Evolutionary conservation across 2,113 vertebrate species (phyloP).

Genomic region (Peromyscus maniculatus): DNA sequence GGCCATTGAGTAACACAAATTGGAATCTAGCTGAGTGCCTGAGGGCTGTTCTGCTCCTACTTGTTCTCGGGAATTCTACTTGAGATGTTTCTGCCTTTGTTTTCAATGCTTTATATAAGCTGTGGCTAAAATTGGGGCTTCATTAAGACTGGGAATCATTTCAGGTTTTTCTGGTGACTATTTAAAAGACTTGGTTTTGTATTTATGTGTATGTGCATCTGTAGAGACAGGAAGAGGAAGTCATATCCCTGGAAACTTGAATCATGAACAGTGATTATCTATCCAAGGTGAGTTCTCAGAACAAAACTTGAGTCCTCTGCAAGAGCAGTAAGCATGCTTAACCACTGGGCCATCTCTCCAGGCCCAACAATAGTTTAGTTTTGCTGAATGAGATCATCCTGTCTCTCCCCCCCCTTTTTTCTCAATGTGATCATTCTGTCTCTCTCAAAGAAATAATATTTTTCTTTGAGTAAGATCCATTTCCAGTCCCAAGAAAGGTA

Average conservation of each 20-base stretch:
- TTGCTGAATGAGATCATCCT: not conserved
- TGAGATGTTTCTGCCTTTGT: not conserved
- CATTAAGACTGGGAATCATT: not conserved
- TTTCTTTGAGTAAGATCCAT: not conserved
- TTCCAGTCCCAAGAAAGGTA: too few species aligned
- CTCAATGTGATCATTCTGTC: not conserved
- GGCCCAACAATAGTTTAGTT: not conserved
- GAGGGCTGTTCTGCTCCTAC: not conserved
- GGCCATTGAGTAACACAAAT: not conserved
- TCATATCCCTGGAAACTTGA: too few species aligned
- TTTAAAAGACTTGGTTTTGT: not conserved
- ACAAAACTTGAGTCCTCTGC: not conserved
- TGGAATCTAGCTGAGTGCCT: not conserved
- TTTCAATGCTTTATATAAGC: not conserved
- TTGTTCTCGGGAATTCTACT: not conserved
- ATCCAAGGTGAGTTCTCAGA: not conserved
- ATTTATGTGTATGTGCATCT: not conserved
- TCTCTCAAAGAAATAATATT: too few species aligned
- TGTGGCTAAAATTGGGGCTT: not conserved
- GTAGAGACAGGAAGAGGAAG: not conserved
- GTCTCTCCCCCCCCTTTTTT: not conserved
- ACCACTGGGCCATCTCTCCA: not conserved
- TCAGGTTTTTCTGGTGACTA: not conserved
- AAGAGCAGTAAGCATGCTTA: not conserved
- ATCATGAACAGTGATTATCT: not conserved